Conservation (phyloP, 2,113 vertebrate species). For the Salvator merianae region DNA sequence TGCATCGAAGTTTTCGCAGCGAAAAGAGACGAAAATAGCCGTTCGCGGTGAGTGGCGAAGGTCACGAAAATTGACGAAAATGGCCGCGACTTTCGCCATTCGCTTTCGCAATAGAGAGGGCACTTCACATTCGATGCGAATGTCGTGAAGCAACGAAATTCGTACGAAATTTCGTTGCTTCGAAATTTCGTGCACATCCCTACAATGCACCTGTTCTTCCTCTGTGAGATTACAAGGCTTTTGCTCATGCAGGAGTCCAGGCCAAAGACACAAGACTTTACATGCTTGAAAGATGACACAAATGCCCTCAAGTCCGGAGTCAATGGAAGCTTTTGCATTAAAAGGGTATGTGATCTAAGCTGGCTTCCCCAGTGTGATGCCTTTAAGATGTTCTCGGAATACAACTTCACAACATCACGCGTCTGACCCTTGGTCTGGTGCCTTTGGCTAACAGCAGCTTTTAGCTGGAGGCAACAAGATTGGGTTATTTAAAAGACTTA, state of each 20-base stretch:
- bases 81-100: too few relatives aligned
- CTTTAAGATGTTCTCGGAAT: not conserved
- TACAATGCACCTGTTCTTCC: not conserved
- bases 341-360: not conserved
- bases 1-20: too few relatives aligned
- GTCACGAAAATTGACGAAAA: too few relatives aligned
- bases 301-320: not conserved
- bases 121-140: too few relatives aligned
- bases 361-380: not conserved
- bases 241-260: not conserved
- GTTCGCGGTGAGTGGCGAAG: too few relatives aligned
- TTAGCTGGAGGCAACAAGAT: not conserved
- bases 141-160: too few relatives aligned
- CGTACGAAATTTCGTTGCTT: too few relatives aligned
- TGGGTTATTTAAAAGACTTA: constrained; percentile 5
- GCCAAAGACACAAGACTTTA: not conserved
- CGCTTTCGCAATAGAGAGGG: too few relatives aligned
- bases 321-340: not conserved
- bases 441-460: not conserved
- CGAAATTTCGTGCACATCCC: too few relatives aligned
- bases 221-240: not conserved
- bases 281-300: not conserved
- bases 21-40: too few relatives aligned
- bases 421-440: not conserved
- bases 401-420: not conserved